A percentile compares a stretch with the other conserved stretches of the same genome.
phyloP scores from a whole-genome alignment of 2,797 vertebrate species.

The Leptatherina wallacei region DNA sequence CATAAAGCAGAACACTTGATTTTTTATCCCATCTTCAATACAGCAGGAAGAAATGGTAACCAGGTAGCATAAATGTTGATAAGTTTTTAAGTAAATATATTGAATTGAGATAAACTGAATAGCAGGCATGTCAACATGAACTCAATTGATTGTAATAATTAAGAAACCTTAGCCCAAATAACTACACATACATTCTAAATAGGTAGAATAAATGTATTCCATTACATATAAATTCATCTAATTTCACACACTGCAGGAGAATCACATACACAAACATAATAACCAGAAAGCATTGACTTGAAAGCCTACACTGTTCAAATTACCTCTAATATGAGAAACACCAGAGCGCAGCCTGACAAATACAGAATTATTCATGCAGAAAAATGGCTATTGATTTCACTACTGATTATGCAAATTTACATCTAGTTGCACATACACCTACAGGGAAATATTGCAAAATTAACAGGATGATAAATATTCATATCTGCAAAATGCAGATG shows the following conservation, averaged over 20 bases:
- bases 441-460: background rate
- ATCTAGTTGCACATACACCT: background rate
- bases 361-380: background rate
- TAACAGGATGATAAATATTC: background rate
- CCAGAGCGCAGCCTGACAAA: background rate
- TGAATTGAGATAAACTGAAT: background rate
- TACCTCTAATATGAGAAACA: background rate
- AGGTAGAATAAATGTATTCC: background rate
- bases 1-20: background rate
- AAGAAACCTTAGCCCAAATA: background rate
- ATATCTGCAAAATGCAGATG: background rate
- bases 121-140: background rate
- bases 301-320: background rate
- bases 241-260: background rate
- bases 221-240: background rate
- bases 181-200: background rate
- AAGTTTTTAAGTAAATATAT: background rate
- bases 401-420: background rate
- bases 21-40: background rate
- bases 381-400: background rate
- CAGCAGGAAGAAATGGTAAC: background rate
- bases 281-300: background rate
- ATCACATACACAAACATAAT: background rate
- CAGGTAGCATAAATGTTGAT: background rate
- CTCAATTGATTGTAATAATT: background rate